Percentiles rank a stretch among this genome's conserved stretches.
These are phyloP conservation scores for Myripristis jacobus DNA, from an alignment of 2,797 vertebrate genomes.

Conservation along the genomic window DNA sequence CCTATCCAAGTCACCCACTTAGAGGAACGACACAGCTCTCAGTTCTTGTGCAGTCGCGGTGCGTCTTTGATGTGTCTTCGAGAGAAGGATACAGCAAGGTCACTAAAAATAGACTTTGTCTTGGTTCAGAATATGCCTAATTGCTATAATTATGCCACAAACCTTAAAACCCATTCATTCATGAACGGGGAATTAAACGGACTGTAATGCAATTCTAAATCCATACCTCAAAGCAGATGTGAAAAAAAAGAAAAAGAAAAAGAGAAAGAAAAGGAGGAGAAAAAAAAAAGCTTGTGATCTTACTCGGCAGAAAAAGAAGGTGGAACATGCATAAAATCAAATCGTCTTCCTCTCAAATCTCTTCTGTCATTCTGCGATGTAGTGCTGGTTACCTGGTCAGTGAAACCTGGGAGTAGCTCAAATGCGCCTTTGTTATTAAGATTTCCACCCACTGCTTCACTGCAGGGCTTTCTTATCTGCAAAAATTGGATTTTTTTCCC, in stretches of 20 bases:
- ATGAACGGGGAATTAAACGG: not conserved
- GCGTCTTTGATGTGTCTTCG: constrained; percentile 19
- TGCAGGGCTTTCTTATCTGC: not conserved
- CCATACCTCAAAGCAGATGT: not conserved
- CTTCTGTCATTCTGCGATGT: not conserved
- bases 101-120: no score
- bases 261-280: not conserved
- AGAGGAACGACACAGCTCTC: not conserved
- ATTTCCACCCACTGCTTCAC: constrained; percentile 3
- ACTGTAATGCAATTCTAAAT: constrained; percentile 2
- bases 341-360: no score
- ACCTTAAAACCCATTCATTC: not conserved
- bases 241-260: constrained; percentile 9
- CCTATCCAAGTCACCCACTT: constrained; percentile 23
- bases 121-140: not conserved
- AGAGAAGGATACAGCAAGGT: not conserved
- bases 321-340: no score
- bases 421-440: not conserved
- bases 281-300: not conserved
- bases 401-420: not conserved
- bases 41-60: not conserved
- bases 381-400: constrained; percentile 6
- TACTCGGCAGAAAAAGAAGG: not conserved
- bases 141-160: not conserved
- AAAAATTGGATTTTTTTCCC: constrained; percentile 6